These are phyloP conservation scores for Drosophila serrata DNA, from an alignment of 1,140 invertebrate species.

Conservation along the genomic window DNA sequence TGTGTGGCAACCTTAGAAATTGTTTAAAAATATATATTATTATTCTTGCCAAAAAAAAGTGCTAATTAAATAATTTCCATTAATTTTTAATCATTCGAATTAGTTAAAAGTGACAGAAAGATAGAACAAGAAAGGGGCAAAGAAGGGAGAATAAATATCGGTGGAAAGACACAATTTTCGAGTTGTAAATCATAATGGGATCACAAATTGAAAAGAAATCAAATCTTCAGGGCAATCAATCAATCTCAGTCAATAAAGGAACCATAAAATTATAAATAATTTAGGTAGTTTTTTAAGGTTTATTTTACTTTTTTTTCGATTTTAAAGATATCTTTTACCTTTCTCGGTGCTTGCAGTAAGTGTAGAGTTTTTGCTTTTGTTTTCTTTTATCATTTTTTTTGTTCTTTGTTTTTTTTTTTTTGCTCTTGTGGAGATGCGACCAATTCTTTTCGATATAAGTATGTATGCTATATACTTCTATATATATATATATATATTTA, in stretches of 20 bases:
- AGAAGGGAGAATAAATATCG: not conserved
- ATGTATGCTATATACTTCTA: constrained; percentile 67
- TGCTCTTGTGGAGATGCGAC: constrained; percentile 41
- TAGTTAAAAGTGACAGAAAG: constrained; percentile 1
- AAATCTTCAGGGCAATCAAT: not conserved
- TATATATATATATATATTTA: constrained; percentile 55
- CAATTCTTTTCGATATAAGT: constrained; percentile 65
- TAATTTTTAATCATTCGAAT: constrained; percentile 18
- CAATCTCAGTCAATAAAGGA: constrained; percentile 39
- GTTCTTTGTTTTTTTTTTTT: constrained; percentile 19
- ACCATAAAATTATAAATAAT: constrained; percentile 33
- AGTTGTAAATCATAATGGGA: constrained; percentile 22
- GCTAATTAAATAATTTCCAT: constrained; percentile 1
- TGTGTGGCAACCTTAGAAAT: constrained; percentile 1
- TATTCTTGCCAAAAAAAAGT: not conserved
- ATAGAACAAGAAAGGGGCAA: constrained; percentile 18
- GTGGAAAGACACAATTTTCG: constrained; percentile 13
- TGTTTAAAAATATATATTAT: not conserved
- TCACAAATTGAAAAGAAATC: constrained; percentile 9
- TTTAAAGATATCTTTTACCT: constrained; percentile 69
- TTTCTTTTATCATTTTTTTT: constrained; percentile 28
- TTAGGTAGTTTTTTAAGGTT: constrained; percentile 36
- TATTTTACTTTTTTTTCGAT: constrained; percentile 41
- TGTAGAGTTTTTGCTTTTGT: constrained; percentile 81
- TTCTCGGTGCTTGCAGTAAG: constrained; percentile 85